Base-by-base conservation (phyloP, 1,140 invertebrate genomes). In the Drosophila nikananu region DNA sequence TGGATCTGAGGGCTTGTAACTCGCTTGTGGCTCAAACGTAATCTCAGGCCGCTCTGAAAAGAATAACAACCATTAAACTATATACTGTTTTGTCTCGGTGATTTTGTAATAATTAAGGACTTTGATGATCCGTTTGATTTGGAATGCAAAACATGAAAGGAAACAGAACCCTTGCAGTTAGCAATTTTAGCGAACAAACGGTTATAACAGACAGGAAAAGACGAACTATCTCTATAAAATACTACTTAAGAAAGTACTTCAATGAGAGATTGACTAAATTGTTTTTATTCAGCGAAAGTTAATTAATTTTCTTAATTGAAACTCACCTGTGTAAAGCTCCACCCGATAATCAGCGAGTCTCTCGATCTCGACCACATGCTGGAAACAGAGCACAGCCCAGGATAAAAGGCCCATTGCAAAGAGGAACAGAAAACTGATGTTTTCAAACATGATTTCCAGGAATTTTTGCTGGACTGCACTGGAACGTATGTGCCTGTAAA, bases 371-470 rank as follows among this genome's bases (percentile, higher is more conserved):
- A 84, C 35, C 13, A 51, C 19, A 27, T 90, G 62, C 21, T 81
- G 77, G 52, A 79, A 78, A 17, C 81, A 89, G 5, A 81, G 52
- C 23, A 89, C 21, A 27, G 41, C 62, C 84, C 84, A 89, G 25
- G 84, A 63, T 2, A 68, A 55, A 19, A 89, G 64, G 19, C 81
- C 84, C 60, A 89, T 52, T 21, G 77, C 73, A 25, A 48, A 46
- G 19, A 89, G 61, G 44, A 89, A 87, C 25, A 77, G 44, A 58
- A 79, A 66, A 81, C 74, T 90, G 57, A 90, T 81, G 78, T 41
- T 71, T 48, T 90, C 65, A 62, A 89, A 81, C 84, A 89, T 89
- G 57, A 44, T 81, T 55, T 41, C 37, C 15, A 27, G 10, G 60
- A 54, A 72, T 65, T 70, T 52, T 71, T 70, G 23, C 19, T 39